Base-by-base conservation (phyloP, 2,113 vertebrate genomes). In the Tor tambroides region DNA sequence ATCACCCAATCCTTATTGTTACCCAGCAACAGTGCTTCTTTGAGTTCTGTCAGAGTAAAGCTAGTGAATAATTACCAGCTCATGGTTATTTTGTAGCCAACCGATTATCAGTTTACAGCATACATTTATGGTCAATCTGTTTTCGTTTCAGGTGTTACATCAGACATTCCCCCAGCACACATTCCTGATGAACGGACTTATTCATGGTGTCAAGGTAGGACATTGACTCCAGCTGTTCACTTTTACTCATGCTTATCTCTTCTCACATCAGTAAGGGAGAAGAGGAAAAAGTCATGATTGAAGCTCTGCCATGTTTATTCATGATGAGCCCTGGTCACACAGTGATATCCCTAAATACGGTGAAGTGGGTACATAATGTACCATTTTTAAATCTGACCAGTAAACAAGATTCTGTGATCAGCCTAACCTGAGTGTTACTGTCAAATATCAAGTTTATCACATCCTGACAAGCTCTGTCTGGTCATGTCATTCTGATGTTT, bases 151-250 rank as follows among this genome's bases (percentile, higher is more conserved):
- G 96, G 97, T 97, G 35, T 95, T 98, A 88, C 96, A 94, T 89
- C 94, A 97, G 92, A 97, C 97, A 83, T 98, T 98, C 89, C 97
- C 97, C 78, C 96, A 97, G 86, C 97, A 98, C 88, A 98, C 97
- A 0, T 98, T 97, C 94, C 93, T 98, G 93, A 98, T 98, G 97
- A 97, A 98, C 80, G 97, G 97, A 79, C 95, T 98, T 12, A 98
- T 98, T 88, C 97, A 98, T 46, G 97, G 97, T 28, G 97, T 98
- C 89, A 98, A 98, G 95, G 97, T 97, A 87, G 94, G 91, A 86
- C 35, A 86, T 74, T 38, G 5, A 59, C 26, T 46, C n/a, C 28
- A 46, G 46, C 41, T 54, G 12, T 35, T 23, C 5, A 46, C 15
- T 26, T 59, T 23, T 23, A n/a, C 30, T 41, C 35, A 12, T 38